Evolutionary conservation across 2,888 invertebrate species (phyloP).

Genomic region (Ophioninae sp.): DNA sequence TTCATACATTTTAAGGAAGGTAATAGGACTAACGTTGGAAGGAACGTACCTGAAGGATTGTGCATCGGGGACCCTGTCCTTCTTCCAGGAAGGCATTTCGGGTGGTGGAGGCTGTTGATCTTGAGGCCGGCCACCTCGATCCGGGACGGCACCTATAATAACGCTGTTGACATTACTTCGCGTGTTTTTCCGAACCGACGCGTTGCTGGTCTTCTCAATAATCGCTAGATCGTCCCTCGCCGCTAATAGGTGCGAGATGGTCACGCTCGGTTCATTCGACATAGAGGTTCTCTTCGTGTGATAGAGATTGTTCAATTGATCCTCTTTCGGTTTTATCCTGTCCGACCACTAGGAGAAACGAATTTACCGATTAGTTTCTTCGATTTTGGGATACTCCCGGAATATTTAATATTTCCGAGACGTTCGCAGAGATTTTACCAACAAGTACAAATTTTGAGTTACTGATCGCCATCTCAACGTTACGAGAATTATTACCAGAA

Average conservation of each 20-base stretch:
- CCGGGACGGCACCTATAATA: conserved; percentile 95
- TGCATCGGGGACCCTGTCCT: conserved; percentile 82
- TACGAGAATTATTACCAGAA: conserved; percentile 85
- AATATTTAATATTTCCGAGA: not conserved
- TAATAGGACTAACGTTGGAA: not conserved
- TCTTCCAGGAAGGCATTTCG: conserved; percentile 98
- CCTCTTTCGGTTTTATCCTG: conserved; percentile 88
- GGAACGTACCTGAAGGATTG: conserved; percentile 22
- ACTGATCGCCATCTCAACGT: not conserved
- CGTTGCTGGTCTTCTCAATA: conserved; percentile 96
- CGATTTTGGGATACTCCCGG: not conserved
- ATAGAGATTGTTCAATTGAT: conserved; percentile 85
- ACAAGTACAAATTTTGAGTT: not conserved
- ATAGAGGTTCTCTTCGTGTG: conserved; percentile 82
- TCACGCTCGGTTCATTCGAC: conserved; percentile 85
- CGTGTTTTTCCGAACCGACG: conserved; percentile 92
- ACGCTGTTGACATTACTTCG: conserved; percentile 92
- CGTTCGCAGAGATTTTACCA: too few species aligned
- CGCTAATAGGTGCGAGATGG: conserved; percentile 90
- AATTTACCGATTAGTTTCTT: not conserved
- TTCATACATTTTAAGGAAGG: not conserved
- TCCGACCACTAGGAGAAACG: conserved; percentile 88
- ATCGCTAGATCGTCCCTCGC: conserved; percentile 91
- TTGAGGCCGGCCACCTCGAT: conserved; percentile 95
- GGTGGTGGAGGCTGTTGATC: conserved; percentile 97